phyloP scores from a whole-genome alignment of 2,113 vertebrate species.

The Gopherus evgoodei region DNA sequence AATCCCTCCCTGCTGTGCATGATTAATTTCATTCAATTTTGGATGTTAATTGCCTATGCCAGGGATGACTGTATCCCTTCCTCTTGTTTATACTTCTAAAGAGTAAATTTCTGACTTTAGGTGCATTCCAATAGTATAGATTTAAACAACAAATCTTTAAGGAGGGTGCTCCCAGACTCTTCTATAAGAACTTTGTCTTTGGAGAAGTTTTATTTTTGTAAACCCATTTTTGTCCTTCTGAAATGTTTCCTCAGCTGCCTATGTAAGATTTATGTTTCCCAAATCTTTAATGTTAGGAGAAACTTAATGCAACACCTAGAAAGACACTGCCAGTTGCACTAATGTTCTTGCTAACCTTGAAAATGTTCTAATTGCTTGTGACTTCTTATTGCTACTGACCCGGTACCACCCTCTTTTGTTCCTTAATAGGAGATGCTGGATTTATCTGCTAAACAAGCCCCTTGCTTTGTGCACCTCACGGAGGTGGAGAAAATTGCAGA shows the following conservation, averaged over 20 bases:
- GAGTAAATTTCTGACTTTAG: rapidly evolving
- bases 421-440: constrained; percentile 82
- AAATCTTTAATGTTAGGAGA: neutral
- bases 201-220: neutral
- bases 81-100: neutral
- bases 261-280: neutral
- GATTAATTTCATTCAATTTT: rapidly evolving
- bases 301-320: neutral
- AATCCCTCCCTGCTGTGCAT: neutral
- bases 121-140: rapidly evolving
- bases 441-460: constrained; percentile 53
- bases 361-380: rapidly evolving
- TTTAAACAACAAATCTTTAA: rapidly evolving
- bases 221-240: rapidly evolving
- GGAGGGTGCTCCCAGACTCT: rapidly evolving
- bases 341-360: neutral
- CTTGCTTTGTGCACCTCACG: constrained; percentile 80
- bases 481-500: constrained; percentile 80
- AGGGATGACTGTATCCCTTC: rapidly evolving
- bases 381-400: neutral
- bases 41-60: neutral
- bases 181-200: neutral
- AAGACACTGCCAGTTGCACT: rapidly evolving
- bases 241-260: neutral
- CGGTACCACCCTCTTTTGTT: neutral